Percentiles rank a stretch among this genome's conserved stretches.
These are phyloP conservation scores for Echeneis naucrates DNA, from an alignment of 2,797 vertebrate species.

Conservation along the genomic window DNA sequence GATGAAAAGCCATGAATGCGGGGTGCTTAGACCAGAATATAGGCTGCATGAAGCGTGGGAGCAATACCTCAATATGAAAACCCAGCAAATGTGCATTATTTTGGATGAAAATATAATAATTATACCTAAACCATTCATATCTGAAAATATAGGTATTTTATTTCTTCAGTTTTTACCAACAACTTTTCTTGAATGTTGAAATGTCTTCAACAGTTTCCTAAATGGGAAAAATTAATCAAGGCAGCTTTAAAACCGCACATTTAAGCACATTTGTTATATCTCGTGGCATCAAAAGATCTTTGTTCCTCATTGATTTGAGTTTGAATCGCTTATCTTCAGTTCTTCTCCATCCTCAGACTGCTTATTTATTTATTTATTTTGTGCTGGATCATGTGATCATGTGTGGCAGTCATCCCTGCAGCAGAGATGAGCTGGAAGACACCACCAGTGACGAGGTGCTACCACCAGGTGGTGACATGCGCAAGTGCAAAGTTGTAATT, in stretches of 20 bases:
- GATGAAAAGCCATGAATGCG: not conserved
- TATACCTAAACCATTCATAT: not conserved
- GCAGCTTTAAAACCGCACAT: not conserved
- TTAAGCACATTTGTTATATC: not conserved
- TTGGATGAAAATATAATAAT: not conserved
- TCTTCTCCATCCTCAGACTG: not conserved
- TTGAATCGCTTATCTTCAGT: not conserved
- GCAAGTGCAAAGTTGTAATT: constrained; percentile 83
- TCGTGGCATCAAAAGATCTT: not conserved
- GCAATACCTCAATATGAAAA: not conserved
- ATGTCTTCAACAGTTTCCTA: constrained; percentile 1
- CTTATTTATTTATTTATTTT: not conserved
- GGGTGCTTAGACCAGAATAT: not conserved
- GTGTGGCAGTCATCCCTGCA: not conserved
- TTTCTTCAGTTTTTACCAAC: constrained; percentile 2
- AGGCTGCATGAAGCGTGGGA: not conserved
- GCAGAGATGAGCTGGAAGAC: constrained; percentile 41
- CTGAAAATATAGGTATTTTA: constrained; percentile 9
- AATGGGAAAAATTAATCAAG: not conserved
- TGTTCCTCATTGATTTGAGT: not conserved
- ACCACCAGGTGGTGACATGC: constrained; percentile 87
- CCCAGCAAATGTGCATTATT: not conserved
- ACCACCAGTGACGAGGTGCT: constrained; percentile 70
- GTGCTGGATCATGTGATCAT: not conserved
- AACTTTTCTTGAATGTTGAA: not conserved